Percentiles rank a stretch among this genome's conserved stretches.
These are phyloP conservation scores for Acrobasis suavella DNA, from an alignment of 2,888 invertebrate species.

Conservation along the genomic window DNA sequence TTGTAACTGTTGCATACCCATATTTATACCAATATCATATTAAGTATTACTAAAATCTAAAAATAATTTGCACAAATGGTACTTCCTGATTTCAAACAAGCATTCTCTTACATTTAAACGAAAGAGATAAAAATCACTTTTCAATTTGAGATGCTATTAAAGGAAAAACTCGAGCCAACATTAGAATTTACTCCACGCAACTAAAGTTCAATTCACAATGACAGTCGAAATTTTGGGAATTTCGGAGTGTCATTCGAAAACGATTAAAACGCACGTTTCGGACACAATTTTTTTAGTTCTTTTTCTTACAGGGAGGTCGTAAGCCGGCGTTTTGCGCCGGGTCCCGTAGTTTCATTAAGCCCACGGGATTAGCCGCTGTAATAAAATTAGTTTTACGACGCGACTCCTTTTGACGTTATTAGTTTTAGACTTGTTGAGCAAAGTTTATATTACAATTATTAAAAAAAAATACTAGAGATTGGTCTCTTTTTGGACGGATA, in stretches of 20 bases:
- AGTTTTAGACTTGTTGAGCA: conserved; percentile 24
- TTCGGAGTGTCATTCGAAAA: conserved; percentile 38
- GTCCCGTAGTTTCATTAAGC: conserved; percentile 23
- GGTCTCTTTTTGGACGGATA: too few species aligned
- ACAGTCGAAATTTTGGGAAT: neutral
- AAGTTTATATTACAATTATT: too few species aligned
- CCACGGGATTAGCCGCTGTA: conserved; percentile 10
- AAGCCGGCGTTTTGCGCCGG: conserved; percentile 23
- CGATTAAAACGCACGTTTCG: conserved; percentile 46
- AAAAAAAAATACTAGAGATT: too few species aligned
- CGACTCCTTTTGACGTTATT: conserved; percentile 24
- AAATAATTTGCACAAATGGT: too few species aligned
- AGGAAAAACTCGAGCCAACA: neutral
- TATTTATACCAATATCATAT: too few species aligned
- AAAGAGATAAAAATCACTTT: conserved; percentile 10
- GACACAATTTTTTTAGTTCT: conserved; percentile 41
- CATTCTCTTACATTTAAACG: conserved; percentile 3
- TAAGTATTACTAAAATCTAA: too few species aligned
- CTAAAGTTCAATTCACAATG: conserved; percentile 13
- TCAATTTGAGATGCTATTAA: conserved; percentile 17
- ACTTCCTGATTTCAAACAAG: neutral
- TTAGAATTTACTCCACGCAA: neutral
- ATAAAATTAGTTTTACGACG: conserved; percentile 24
- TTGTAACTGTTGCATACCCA: too few species aligned
- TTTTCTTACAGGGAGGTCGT: conserved; percentile 32